A percentile compares a stretch with the other conserved stretches of the same genome.
Conservation (phyloP, 2,888 invertebrate genomes). For the Orchesella flavescens region DNA sequence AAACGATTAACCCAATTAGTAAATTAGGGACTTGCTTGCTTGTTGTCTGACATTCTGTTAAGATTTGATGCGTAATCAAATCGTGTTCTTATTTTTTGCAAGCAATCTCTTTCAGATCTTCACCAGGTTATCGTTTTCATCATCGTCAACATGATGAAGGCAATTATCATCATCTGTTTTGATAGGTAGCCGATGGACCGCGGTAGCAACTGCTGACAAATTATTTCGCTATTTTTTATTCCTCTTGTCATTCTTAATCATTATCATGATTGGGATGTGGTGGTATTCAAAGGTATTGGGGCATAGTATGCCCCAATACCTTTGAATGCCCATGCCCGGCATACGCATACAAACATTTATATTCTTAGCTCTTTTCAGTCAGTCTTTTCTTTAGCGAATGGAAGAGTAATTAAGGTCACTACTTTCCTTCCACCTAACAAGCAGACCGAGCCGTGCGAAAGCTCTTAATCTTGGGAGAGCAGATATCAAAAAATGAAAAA, state of each 20-base stretch:
- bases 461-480: not conserved
- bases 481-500: not conserved
- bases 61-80: not conserved
- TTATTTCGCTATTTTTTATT: not conserved
- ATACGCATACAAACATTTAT: not conserved
- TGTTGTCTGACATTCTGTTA: slow-evolving; percentile 30
- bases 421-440: not conserved
- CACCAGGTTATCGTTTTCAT: not conserved
- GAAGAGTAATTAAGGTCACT: slow-evolving; percentile 45
- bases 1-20: slow-evolving; percentile 55
- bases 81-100: not conserved
- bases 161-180: not conserved
- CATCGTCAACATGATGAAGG: not conserved
- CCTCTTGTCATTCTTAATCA: not conserved
- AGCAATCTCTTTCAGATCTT: not conserved
- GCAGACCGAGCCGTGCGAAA: not conserved
- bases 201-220: slow-evolving; percentile 4
- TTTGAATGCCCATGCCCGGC: no score
- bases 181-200: not conserved
- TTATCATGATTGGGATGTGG: not conserved
- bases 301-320: no score
- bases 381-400: not conserved
- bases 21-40: slow-evolving; percentile 34
- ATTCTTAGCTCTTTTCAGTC: not conserved
- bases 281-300: not conserved